Evolutionary conservation across 2,797 vertebrate genomes (phyloP), one percentile per base, ranked within the genome.

Genomic region (Spizella passerina): DNA sequence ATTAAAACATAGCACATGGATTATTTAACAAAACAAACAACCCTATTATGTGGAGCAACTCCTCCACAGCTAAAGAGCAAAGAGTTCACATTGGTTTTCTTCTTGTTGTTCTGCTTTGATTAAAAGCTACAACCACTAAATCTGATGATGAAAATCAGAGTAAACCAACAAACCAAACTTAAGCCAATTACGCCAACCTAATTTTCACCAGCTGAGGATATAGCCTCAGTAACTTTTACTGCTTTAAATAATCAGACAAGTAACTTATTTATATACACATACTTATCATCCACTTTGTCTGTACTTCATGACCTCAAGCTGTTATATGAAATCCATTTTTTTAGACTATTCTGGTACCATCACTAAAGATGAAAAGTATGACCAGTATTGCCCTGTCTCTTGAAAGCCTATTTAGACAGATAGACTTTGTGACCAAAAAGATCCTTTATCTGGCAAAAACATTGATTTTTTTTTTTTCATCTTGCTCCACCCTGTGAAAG

Each of bases 381-480:
- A 72, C 55, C 34, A n/a, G 11, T 57, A 22, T 50, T 66, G 73
- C 60, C 57, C 19, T 82, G 18, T 18, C 53, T 76, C 49, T 82
- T 90, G 84, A 95, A 94, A 95, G 27, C 12, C 60, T 32, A 56
- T 78, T 96, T 92, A 49, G 77, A 71, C 66, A 76, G 70, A 41
- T 16, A 79, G 79, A 41, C 38, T 73, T 76, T 11, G 43, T 34
- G 16, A 94, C 53, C 5, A 69, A 56, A 88, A 75, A 41, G 32
- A 79, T 72, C 43, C 49, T 16, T 86, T 95, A 34, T 32, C 23
- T 88, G 29, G 14, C 88, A 50, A 92, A 94, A 75, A 23, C 36
- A 41, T 39, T 86, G 56, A 65, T 79, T 93, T 88, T 29, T 91
- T 29, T 91, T 27, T 69, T 88, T 86, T 86, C 30, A 87, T 77